A percentile compares a stretch with the other conserved stretches of the same genome.
Conservation (phyloP, 2,113 vertebrate genomes). For the Syngnathus scovelli region DNA sequence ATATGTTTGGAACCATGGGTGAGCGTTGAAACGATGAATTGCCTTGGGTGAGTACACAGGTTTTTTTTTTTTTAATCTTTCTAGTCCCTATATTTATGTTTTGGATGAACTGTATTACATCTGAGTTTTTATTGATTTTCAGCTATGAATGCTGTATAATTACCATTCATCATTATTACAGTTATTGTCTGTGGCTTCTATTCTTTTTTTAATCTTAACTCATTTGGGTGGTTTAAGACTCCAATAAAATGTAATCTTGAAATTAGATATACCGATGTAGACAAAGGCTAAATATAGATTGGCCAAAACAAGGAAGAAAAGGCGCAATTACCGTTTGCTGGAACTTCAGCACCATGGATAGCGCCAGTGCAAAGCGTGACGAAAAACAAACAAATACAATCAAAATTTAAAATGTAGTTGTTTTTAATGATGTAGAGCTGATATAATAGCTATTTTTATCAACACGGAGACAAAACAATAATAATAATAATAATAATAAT, state of each 20-base stretch:
- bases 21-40: slow-evolving; percentile 75
- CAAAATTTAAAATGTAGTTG: neutral
- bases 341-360: neutral
- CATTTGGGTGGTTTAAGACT: neutral
- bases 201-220: no score
- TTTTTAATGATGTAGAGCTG: no score
- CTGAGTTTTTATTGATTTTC: neutral
- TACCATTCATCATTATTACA: neutral
- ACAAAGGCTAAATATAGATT: neutral
- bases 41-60: slow-evolving; percentile 78
- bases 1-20: slow-evolving; percentile 45
- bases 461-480: neutral
- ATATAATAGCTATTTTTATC: neutral
- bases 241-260: neutral
- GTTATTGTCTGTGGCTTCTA: neutral
- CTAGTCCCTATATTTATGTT: neutral
- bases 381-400: neutral
- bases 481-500: no score
- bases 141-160: neutral
- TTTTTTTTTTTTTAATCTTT: neutral
- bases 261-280: neutral
- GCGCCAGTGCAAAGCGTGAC: no score
- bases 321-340: neutral
- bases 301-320: no score
- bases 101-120: neutral